These are phyloP conservation scores for Drosophila nr. medialis DNA, from an alignment of 2,888 invertebrate species.

Conservation along the genomic window DNA sequence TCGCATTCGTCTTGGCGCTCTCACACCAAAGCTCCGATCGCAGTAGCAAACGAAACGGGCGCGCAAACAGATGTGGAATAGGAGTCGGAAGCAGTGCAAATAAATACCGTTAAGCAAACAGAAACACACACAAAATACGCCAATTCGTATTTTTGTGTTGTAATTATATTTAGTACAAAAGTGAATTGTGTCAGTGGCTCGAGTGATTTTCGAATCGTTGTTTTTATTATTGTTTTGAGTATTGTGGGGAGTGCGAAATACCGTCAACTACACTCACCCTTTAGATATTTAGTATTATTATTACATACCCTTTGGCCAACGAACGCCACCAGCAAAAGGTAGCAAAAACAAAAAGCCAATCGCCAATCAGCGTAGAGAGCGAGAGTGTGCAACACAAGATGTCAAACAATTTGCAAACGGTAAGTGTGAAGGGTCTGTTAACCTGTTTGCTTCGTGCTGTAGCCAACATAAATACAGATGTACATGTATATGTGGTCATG, in stretches of 20 bases:
- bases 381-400: constrained; percentile 41
- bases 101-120: constrained; percentile 52
- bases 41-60: constrained; percentile 52
- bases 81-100: constrained; percentile 25
- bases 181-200: constrained; percentile 32
- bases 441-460: constrained; percentile 13
- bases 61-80: constrained; percentile 46
- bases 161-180: constrained; percentile 47
- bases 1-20: constrained; percentile 26
- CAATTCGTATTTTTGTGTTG: constrained; percentile 20
- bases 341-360: constrained; percentile 2
- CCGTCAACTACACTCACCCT: constrained; percentile 2
- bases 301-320: constrained; percentile 16
- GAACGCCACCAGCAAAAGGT: constrained; percentile 15
- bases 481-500: not conserved
- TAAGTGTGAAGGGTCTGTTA: constrained; percentile 37
- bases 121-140: constrained; percentile 25
- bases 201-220: constrained; percentile 20
- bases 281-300: not conserved
- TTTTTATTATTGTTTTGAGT: constrained; percentile 16
- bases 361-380: constrained; percentile 15
- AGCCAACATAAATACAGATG: not conserved
- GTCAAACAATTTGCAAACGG: constrained; percentile 68
- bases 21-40: constrained; percentile 44
- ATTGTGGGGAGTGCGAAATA: constrained; percentile 18